Conservation (phyloP, 2,797 vertebrate species). For the Euthynnus affinis region DNA sequence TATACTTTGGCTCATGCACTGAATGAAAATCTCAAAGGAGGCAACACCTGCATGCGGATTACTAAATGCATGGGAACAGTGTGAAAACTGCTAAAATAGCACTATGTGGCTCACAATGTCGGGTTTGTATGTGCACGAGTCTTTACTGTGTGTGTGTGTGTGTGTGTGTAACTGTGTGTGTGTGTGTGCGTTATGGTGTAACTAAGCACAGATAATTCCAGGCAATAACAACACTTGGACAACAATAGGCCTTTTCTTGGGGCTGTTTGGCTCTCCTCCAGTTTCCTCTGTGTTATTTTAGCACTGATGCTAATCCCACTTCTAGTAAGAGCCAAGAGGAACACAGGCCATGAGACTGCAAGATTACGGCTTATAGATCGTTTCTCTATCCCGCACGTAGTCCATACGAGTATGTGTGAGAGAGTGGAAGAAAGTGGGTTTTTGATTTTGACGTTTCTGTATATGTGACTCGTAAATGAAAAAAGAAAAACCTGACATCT, state of each 20-base stretch:
- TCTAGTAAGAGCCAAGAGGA: conserved; percentile 43
- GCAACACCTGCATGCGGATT: conserved; percentile 43
- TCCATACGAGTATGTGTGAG: conserved; percentile 17
- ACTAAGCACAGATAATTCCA: conserved; percentile 77
- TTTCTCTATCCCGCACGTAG: conserved; percentile 28
- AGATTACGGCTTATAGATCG: conserved; percentile 60
- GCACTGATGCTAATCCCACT: conserved; percentile 77
- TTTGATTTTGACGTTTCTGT: neutral
- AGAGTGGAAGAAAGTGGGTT: conserved; percentile 9
- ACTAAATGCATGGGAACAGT: conserved; percentile 37
- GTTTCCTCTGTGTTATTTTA: conserved; percentile 77
- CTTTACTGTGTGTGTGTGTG: conserved; percentile 27
- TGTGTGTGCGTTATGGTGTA: conserved; percentile 58
- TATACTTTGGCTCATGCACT: neutral
- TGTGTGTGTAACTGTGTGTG: conserved; percentile 27
- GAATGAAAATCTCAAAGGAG: conserved; percentile 27
- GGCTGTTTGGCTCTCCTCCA: conserved; percentile 65
- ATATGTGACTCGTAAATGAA: too few relatives aligned
- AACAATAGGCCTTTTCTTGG: conserved; percentile 82
- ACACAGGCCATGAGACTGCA: conserved; percentile 56
- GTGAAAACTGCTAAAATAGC: conserved; percentile 31
- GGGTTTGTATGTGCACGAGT: conserved; percentile 25
- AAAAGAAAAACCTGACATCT: neutral
- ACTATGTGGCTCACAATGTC: conserved; percentile 13
- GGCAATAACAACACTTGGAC: conserved; percentile 74